phyloP scores from a whole-genome alignment of 2,797 vertebrate genomes.

The Garrulus glandarius region DNA sequence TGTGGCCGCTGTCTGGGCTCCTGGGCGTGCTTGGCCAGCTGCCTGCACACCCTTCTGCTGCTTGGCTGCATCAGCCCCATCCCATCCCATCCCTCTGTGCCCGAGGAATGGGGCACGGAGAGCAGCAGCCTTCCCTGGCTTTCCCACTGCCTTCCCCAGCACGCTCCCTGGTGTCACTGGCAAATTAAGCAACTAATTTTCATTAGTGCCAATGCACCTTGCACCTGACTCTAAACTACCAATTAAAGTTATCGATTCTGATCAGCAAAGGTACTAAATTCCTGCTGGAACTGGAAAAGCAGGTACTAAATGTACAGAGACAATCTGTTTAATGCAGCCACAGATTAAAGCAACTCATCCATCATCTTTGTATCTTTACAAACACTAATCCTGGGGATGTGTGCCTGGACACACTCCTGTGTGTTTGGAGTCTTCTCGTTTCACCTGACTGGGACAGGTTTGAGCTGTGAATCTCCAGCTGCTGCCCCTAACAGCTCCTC shows the following conservation, averaged over 20 bases:
- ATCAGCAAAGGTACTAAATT: constrained; percentile 2
- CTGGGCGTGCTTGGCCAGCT: neutral
- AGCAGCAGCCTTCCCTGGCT: neutral
- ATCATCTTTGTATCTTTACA: neutral
- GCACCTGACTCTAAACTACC: neutral
- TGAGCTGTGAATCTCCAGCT: neutral
- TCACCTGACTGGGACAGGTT: neutral
- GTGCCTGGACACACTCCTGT: neutral
- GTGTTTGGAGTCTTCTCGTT: neutral
- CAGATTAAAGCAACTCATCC: neutral
- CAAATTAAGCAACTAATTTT: constrained; percentile 17
- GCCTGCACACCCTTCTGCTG: neutral
- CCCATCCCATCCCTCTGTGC: fast-evolving
- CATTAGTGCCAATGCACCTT: neutral
- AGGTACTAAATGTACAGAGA: neutral
- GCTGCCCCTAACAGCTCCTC: neutral
- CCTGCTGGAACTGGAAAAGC: neutral
- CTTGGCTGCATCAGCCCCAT: neutral
- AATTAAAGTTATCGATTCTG: constrained; percentile 2
- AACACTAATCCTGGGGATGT: neutral
- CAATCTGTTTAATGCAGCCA: neutral
- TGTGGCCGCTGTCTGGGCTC: fast-evolving
- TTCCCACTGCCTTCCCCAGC: neutral
- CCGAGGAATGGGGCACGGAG: fast-evolving
- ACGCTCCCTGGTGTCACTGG: fast-evolving